Percentiles rank a stretch among this genome's conserved stretches.
Evolutionary conservation across 2,113 vertebrate genomes (phyloP).

Genomic region (Pterocles gutturalis): DNA sequence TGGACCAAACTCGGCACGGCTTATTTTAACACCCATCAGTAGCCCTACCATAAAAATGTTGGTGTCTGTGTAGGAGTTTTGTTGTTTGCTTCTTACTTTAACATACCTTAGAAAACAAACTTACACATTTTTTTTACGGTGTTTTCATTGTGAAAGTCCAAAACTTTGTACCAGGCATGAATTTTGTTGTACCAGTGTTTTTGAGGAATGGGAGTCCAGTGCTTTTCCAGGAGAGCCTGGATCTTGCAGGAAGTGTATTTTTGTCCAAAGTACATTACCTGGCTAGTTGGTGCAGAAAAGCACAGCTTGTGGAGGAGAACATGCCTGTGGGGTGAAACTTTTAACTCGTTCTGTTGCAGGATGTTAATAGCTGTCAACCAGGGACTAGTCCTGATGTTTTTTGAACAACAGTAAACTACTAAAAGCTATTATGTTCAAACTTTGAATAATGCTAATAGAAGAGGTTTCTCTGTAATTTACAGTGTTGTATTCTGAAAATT

Average conservation of each 20-base stretch:
- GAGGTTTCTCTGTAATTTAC: background rate
- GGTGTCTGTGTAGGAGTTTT: background rate
- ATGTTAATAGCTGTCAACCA: background rate
- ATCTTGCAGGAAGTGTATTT: background rate
- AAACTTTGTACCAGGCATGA: background rate
- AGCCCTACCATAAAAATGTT: background rate
- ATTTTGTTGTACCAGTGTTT: background rate
- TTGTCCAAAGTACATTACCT: background rate
- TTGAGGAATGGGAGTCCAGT: background rate
- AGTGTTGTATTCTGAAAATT: background rate
- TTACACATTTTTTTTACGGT: accelerated
- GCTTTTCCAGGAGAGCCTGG: background rate
- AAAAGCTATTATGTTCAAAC: background rate
- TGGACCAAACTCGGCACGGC: background rate
- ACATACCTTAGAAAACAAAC: background rate
- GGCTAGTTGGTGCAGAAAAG: background rate
- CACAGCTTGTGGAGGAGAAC: background rate
- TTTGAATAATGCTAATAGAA: background rate
- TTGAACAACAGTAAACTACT: background rate
- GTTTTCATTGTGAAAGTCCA: background rate
- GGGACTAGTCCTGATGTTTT: background rate
- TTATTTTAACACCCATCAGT: background rate
- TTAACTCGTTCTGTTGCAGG: background rate
- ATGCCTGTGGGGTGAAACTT: background rate
- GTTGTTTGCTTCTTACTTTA: background rate